Percentiles rank a stretch among this genome's conserved stretches.
These are phyloP conservation scores for Syndactyla subalaris DNA, from an alignment of 2,797 vertebrate genomes.

Conservation along the genomic window DNA sequence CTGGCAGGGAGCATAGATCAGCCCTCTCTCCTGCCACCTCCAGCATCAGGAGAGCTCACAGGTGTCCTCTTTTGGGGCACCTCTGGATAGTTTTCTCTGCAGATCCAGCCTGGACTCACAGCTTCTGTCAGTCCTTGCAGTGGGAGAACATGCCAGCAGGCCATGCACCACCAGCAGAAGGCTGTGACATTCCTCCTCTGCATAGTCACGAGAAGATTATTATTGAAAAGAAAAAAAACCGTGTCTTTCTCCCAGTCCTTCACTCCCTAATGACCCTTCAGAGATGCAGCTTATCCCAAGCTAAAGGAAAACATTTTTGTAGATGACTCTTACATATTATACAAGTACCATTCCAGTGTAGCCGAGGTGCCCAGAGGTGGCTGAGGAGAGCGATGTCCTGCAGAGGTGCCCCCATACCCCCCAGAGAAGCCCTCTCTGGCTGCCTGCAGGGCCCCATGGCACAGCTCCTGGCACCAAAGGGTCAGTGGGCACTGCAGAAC, in stretches of 20 bases:
- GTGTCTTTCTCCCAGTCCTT: not conserved
- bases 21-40: not conserved
- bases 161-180: not conserved
- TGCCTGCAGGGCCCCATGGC: not conserved
- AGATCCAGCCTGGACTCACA: fast-evolving
- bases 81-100: not conserved
- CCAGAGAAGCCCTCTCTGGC: not conserved
- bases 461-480: not conserved
- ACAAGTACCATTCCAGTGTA: not conserved
- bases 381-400: not conserved
- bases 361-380: not conserved
- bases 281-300: not conserved
- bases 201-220: not conserved
- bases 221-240: not conserved
- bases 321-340: not conserved
- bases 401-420: not conserved
- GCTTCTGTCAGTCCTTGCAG: not conserved
- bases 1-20: not conserved
- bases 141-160: not conserved
- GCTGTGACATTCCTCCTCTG: not conserved
- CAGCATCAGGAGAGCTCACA: not conserved
- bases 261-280: not conserved
- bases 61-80: not conserved
- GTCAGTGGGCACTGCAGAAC: fast-evolving
- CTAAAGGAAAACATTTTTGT: not conserved